Evolutionary conservation across 2,888 invertebrate species (phyloP).

Genomic region (Stenichneumon culpator): DNA sequence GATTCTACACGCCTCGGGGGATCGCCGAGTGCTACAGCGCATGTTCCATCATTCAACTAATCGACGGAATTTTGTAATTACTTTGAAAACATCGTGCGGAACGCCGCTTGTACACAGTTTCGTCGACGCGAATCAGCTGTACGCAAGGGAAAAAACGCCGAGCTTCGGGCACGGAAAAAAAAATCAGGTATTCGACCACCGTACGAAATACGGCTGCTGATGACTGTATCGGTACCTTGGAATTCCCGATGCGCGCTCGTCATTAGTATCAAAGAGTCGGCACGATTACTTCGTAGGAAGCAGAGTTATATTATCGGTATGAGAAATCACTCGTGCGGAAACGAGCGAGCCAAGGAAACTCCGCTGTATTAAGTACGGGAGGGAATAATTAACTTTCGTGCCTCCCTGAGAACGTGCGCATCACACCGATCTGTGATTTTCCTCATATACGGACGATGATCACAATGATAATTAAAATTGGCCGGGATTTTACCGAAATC

Average conservation of each 20-base stretch:
- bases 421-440: not conserved
- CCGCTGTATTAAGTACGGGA: not conserved
- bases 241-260: slow-evolving; percentile 13
- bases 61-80: no score
- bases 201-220: not conserved
- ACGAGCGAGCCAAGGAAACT: not conserved
- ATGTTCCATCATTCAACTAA: not conserved
- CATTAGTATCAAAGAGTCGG: slow-evolving; percentile 3
- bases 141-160: no score
- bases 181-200: slow-evolving; percentile 17
- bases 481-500: no score
- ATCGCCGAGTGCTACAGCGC: not conserved
- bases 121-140: no score
- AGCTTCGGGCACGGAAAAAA: not conserved
- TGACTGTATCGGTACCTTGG: not conserved
- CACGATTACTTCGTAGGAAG: slow-evolving; percentile 14
- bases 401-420: not conserved
- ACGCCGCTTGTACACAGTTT: no score
- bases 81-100: no score
- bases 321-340: slow-evolving; percentile 25
- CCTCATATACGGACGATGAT: not conserved
- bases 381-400: no score
- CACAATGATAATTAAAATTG: not conserved
- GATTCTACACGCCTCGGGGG: not conserved
- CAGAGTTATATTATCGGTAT: not conserved